Percentiles rank a stretch among this genome's conserved stretches.
Evolutionary conservation across 1,140 invertebrate genomes (phyloP).

Genomic region (Harlomillsia oculata): DNA sequence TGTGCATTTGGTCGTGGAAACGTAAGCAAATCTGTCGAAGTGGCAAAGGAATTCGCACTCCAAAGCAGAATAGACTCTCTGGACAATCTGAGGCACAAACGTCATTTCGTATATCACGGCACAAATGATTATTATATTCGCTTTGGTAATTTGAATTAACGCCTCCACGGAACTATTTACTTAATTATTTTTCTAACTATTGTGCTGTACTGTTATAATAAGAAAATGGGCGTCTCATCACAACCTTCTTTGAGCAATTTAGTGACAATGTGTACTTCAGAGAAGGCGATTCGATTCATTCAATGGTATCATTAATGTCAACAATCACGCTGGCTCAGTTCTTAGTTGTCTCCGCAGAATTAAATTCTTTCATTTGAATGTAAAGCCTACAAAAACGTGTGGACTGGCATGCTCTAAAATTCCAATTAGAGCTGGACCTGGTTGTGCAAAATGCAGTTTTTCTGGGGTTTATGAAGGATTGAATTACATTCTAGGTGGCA

Average conservation of each 20-base stretch:
- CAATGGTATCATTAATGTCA: conserved; percentile 8
- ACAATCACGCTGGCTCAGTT: background rate
- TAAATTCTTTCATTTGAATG: too few species aligned
- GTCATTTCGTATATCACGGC: conserved; percentile 18
- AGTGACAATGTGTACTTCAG: conserved; percentile 12
- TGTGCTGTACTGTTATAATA: background rate
- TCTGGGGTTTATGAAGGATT: conserved; percentile 17
- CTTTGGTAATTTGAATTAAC: conserved; percentile 8
- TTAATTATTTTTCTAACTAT: background rate
- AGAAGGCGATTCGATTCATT: conserved; percentile 14
- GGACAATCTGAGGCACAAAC: conserved; percentile 1
- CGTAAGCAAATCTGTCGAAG: background rate
- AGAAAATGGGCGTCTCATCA: conserved; percentile 12
- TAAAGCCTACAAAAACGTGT: conserved; percentile 1
- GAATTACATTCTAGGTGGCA: conserved; percentile 10
- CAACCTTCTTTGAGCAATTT: conserved; percentile 15
- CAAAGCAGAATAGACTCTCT: conserved; percentile 9
- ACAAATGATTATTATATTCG: conserved; percentile 13
- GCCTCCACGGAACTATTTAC: background rate
- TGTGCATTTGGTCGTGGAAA: conserved; percentile 1
- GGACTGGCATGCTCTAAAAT: background rate
- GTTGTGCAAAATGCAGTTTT: conserved; percentile 20
- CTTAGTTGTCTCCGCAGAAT: too few species aligned
- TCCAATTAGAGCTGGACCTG: background rate
- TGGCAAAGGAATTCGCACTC: background rate